Conservation (phyloP, 1,140 invertebrate genomes). For the Zaprionus taronus region DNA sequence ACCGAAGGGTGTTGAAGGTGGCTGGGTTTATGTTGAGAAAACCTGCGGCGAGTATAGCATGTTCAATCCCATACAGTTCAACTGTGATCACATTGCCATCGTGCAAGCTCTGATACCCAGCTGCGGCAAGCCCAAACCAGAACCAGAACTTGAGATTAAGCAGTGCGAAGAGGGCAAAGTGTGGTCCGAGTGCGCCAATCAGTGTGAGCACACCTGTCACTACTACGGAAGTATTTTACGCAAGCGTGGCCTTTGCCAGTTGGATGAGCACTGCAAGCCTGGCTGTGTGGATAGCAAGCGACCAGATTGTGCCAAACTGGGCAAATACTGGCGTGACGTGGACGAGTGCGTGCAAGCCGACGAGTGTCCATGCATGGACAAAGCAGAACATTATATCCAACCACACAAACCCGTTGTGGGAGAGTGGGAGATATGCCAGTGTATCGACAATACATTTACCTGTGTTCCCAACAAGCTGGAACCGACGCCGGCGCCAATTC, state of each 20-base stretch:
- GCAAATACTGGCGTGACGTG: conserved; percentile 88
- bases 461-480: conserved; percentile 86
- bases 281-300: conserved; percentile 83
- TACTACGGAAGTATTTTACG: conserved; percentile 84
- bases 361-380: conserved; percentile 89
- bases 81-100: conserved; percentile 87
- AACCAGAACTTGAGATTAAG: conserved; percentile 43
- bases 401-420: conserved; percentile 72
- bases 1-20: conserved; percentile 65
- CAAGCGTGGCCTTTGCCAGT: conserved; percentile 71
- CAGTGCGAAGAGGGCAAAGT: conserved; percentile 76
- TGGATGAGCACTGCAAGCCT: conserved; percentile 69
- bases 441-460: conserved; percentile 89
- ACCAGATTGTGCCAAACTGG: conserved; percentile 52
- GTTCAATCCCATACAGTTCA: conserved; percentile 87
- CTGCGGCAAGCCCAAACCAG: conserved; percentile 81
- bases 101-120: conserved; percentile 87
- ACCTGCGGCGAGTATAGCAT: conserved; percentile 86
- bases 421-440: conserved; percentile 88
- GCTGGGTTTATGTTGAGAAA: conserved; percentile 85
- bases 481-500: conserved; percentile 32
- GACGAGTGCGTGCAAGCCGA: conserved; percentile 88
- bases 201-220: conserved; percentile 87
- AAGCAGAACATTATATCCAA: conserved; percentile 86
- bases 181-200: conserved; percentile 87